Evolutionary conservation across 2,113 vertebrate species (phyloP).

Genomic region (Formicarius rufipectus): DNA sequence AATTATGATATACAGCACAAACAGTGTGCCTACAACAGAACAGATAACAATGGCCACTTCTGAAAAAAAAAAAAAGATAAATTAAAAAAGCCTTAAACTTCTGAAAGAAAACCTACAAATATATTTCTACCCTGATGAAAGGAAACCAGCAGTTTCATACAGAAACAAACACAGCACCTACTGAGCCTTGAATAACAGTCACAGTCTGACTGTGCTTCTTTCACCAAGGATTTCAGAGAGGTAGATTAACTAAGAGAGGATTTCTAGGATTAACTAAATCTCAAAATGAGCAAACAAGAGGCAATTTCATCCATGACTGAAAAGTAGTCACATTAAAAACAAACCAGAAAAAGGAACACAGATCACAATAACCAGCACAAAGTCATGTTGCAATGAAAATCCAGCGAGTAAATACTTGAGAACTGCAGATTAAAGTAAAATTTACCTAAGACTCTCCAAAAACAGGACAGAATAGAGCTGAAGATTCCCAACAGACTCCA

Average conservation of each 20-base stretch:
- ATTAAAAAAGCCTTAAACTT: background rate
- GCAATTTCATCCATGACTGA: background rate
- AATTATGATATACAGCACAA: background rate
- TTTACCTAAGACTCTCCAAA: background rate
- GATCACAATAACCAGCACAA: background rate
- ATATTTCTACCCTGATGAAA: background rate
- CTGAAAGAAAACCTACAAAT: background rate
- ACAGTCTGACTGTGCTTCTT: background rate
- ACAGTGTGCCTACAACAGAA: background rate
- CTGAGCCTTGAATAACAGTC: background rate
- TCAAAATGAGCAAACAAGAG: background rate
- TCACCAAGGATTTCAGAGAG: background rate
- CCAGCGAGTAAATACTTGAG: background rate
- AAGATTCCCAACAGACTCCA: background rate
- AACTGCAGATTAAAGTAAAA: background rate
- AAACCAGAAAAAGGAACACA: background rate
- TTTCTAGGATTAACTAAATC: background rate
- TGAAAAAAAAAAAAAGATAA: background rate
- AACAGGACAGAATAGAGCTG: background rate
- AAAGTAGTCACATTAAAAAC: background rate
- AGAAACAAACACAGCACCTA: background rate
- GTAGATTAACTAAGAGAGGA: background rate
- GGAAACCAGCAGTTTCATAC: background rate
- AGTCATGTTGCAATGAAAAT: background rate
- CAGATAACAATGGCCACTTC: background rate